These are phyloP conservation scores for Bubo blakistoni DNA, from an alignment of 2,113 vertebrate species.

Conservation along the genomic window DNA sequence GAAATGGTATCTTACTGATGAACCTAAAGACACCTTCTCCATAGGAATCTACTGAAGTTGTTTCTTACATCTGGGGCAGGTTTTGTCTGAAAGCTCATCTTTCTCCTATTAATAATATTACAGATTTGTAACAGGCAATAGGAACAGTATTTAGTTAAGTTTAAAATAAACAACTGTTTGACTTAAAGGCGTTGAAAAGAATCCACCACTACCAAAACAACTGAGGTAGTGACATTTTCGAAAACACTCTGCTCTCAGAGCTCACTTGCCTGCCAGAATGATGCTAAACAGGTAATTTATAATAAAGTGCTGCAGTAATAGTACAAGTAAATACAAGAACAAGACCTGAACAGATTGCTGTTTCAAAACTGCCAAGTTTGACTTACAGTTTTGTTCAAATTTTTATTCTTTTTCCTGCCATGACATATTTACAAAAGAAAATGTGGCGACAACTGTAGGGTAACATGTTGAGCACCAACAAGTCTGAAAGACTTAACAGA, in stretches of 20 bases:
- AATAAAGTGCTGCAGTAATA: neutral
- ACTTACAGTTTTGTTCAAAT: neutral
- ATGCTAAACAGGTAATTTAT: neutral
- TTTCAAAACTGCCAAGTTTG: neutral
- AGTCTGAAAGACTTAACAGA: neutral
- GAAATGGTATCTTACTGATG: neutral
- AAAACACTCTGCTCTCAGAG: neutral
- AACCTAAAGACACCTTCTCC: neutral
- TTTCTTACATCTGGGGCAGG: neutral
- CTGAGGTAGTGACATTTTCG: neutral
- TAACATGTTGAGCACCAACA: neutral
- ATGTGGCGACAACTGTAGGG: neutral
- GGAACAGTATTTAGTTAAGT: neutral
- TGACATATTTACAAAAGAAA: neutral
- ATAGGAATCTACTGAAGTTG: accelerated
- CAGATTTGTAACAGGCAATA: neutral
- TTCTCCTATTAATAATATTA: neutral
- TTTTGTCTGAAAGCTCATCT: neutral
- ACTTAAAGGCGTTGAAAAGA: neutral
- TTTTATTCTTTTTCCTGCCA: neutral
- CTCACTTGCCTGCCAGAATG: neutral
- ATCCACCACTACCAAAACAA: neutral
- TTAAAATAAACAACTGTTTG: neutral
- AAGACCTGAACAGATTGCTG: neutral
- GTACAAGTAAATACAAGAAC: neutral